Conservation (phyloP, 1,140 invertebrate species). For the Theocolax elegans region DNA sequence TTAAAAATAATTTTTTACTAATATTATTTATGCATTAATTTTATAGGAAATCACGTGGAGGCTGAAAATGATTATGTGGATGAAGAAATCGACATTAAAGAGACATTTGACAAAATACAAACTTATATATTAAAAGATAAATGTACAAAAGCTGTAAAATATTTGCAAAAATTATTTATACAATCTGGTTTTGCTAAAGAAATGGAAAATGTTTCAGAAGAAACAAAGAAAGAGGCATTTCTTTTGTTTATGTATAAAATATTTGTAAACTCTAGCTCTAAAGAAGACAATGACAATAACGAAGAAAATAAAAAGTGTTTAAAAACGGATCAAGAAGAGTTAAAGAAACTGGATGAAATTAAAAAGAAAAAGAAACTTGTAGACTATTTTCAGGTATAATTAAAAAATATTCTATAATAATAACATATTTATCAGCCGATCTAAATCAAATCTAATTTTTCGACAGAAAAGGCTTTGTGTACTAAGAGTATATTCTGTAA, state of each 20-base stretch:
- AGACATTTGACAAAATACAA: slow-evolving; percentile 59
- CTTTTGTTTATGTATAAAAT: slow-evolving; percentile 59
- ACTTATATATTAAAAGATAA: slow-evolving; percentile 58
- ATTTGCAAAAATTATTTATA: slow-evolving; percentile 50
- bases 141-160: slow-evolving; percentile 54
- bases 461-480: too few relatives aligned
- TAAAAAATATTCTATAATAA: neutral
- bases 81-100: slow-evolving; percentile 49
- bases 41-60: neutral
- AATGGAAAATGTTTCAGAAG: slow-evolving; percentile 48
- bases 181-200: slow-evolving; percentile 48
- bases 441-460: too few relatives aligned
- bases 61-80: too few relatives aligned
- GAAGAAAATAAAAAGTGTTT: slow-evolving; percentile 33
- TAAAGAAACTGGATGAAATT: slow-evolving; percentile 53
- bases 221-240: slow-evolving; percentile 57
- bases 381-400: slow-evolving; percentile 59
- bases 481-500: too few relatives aligned
- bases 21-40: neutral
- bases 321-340: slow-evolving; percentile 50
- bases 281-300: slow-evolving; percentile 37
- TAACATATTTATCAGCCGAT: too few relatives aligned
- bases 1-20: neutral
- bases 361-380: slow-evolving; percentile 53
- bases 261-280: slow-evolving; percentile 56